These are phyloP conservation scores for Endotricha flammealis DNA, from an alignment of 2,888 invertebrate genomes.

Conservation along the genomic window DNA sequence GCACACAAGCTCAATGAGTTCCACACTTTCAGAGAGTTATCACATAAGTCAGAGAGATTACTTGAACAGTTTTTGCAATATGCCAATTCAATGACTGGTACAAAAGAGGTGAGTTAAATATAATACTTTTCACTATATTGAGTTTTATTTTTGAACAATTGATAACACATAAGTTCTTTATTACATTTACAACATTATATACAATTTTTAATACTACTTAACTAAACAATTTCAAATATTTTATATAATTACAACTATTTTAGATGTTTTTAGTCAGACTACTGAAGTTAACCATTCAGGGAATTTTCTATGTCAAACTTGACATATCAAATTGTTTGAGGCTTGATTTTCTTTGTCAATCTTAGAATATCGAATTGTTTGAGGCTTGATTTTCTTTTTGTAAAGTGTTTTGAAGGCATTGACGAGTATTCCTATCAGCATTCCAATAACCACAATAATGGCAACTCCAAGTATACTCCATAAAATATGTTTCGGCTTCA, in stretches of 20 bases:
- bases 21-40: conserved; percentile 86
- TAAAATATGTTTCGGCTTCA: conserved; percentile 61
- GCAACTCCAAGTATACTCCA: conserved; percentile 69
- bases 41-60: conserved; percentile 85
- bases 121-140: conserved; percentile 17
- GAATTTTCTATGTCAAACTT: no score
- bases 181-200: conserved; percentile 9
- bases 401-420: conserved; percentile 55
- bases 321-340: no score
- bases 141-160: conserved; percentile 16
- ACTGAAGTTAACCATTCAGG: conserved; percentile 54
- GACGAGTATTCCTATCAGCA: conserved; percentile 55
- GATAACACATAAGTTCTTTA: neutral
- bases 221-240: neutral
- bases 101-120: conserved; percentile 78
- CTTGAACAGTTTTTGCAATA: conserved; percentile 86
- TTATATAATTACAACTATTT: neutral
- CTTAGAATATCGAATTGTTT: conserved; percentile 63
- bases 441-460: conserved; percentile 51
- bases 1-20: conserved; percentile 86
- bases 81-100: conserved; percentile 82
- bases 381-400: conserved; percentile 47
- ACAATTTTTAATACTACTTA: conserved; percentile 13
- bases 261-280: no score
- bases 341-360: no score